phyloP scores from a whole-genome alignment of 2,888 invertebrate genomes.

The Drosophila ustulata region DNA sequence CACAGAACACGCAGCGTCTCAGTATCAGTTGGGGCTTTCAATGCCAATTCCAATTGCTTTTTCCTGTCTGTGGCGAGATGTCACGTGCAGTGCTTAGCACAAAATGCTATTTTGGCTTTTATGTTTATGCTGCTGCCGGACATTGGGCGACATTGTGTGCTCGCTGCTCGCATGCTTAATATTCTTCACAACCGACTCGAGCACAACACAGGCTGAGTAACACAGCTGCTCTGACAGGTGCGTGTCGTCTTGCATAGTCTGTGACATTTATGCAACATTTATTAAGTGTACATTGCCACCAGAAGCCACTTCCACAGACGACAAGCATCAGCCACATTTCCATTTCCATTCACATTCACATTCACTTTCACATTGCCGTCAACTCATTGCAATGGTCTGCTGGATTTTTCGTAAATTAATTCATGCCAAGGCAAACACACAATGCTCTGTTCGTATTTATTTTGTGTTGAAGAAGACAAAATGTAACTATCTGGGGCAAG shows the following conservation, averaged over 20 bases:
- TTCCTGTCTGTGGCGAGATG: conserved; percentile 3
- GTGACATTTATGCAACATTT: conserved; percentile 70
- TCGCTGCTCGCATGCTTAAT: conserved; percentile 14
- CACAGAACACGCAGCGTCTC: conserved; percentile 4
- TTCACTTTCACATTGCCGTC: background rate
- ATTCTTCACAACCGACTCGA: conserved; percentile 7
- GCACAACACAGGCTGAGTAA: background rate
- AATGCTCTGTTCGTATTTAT: conserved; percentile 9
- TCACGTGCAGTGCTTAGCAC: conserved; percentile 60
- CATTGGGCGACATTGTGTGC: conserved; percentile 21
- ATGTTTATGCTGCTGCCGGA: conserved; percentile 27
- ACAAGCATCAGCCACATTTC: conserved; percentile 2
- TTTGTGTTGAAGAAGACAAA: conserved; percentile 11
- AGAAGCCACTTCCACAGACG: conserved; percentile 1
- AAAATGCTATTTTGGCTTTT: conserved; percentile 42
- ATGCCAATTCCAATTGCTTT: conserved; percentile 14
- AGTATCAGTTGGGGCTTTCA: background rate
- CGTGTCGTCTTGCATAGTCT: conserved; percentile 44
- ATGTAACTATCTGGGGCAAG: conserved; percentile 1
- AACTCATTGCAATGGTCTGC: background rate
- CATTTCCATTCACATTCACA: conserved; percentile 7
- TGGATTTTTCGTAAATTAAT: conserved; percentile 16
- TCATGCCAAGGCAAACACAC: conserved; percentile 17
- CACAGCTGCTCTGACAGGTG: conserved; percentile 45
- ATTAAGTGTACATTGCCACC: conserved; percentile 53